These are phyloP conservation scores for Spilarctia lutea DNA, from an alignment of 2,888 invertebrate genomes.

Conservation along the genomic window DNA sequence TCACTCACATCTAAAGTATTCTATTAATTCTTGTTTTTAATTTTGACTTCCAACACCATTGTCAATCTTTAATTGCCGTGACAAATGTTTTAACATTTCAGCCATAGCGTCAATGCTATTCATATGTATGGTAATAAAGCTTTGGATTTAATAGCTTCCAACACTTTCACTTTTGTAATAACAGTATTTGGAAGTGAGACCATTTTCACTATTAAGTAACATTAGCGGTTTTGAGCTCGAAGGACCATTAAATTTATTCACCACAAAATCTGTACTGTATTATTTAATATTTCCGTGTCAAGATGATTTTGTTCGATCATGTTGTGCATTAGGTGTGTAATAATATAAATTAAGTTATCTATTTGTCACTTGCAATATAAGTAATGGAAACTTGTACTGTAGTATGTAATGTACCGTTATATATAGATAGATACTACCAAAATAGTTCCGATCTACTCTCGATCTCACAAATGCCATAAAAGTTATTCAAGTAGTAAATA, in stretches of 20 bases:
- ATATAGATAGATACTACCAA: too few species aligned
- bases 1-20: not conserved
- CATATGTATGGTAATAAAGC: not conserved
- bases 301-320: not conserved
- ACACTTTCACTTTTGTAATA: slow-evolving; percentile 16
- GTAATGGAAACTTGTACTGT: too few species aligned
- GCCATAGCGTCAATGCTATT: not conserved
- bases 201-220: not conserved
- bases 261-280: not conserved
- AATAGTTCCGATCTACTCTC: too few species aligned
- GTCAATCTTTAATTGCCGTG: not conserved
- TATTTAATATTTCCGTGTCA: not conserved
- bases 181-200: slow-evolving; percentile 10
- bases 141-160: slow-evolving; percentile 8
- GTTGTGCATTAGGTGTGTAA: not conserved
- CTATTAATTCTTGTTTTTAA: not conserved
- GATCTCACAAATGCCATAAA: too few species aligned
- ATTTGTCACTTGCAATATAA: too few species aligned
- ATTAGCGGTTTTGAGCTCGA: slow-evolving; percentile 6
- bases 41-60: not conserved
- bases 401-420: too few species aligned
- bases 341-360: not conserved
- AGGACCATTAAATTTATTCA: not conserved
- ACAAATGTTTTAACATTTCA: not conserved
- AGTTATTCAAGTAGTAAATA: not conserved